Percentiles rank a stretch among this genome's conserved stretches.
Evolutionary conservation across 2,888 invertebrate genomes (phyloP).

Genomic region (Standfussiana lucernea): DNA sequence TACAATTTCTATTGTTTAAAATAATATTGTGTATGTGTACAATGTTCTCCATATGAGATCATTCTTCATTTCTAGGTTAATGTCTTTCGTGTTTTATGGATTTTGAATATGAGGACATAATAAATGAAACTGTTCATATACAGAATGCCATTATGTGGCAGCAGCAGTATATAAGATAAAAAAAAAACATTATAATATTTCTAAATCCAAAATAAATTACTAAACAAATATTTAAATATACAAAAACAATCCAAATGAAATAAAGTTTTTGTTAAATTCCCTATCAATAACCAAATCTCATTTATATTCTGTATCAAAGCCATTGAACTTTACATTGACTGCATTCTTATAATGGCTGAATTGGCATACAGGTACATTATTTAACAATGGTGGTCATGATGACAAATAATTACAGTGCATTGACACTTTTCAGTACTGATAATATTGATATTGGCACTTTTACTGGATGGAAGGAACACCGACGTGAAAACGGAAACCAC

Average conservation of each 20-base stretch:
- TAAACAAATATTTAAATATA: neutral
- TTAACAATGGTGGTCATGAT: conserved; percentile 17
- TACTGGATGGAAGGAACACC: too few relatives aligned
- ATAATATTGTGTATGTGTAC: conserved; percentile 29
- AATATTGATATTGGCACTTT: neutral
- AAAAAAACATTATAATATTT: neutral
- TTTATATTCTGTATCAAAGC: conserved; percentile 18
- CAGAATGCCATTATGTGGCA: neutral
- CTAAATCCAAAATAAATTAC: neutral
- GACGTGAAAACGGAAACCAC: too few relatives aligned
- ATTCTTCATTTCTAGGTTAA: conserved; percentile 60
- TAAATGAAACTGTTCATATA: conserved; percentile 6
- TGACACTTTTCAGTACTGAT: neutral
- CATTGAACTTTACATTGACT: conserved; percentile 38
- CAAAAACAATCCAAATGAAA: neutral
- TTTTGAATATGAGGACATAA: conserved; percentile 12
- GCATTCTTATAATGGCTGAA: conserved; percentile 25
- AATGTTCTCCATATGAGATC: conserved; percentile 31
- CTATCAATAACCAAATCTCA: conserved; percentile 2
- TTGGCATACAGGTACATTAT: conserved; percentile 3
- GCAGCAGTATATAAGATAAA: too few relatives aligned
- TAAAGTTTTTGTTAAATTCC: conserved; percentile 4
- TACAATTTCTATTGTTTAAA: conserved; percentile 25
- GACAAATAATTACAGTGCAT: conserved; percentile 11
- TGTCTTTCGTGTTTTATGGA: conserved; percentile 38